These are phyloP conservation scores for Sminthurinus signatus DNA, from an alignment of 1,140 invertebrate genomes.

Conservation along the genomic window DNA sequence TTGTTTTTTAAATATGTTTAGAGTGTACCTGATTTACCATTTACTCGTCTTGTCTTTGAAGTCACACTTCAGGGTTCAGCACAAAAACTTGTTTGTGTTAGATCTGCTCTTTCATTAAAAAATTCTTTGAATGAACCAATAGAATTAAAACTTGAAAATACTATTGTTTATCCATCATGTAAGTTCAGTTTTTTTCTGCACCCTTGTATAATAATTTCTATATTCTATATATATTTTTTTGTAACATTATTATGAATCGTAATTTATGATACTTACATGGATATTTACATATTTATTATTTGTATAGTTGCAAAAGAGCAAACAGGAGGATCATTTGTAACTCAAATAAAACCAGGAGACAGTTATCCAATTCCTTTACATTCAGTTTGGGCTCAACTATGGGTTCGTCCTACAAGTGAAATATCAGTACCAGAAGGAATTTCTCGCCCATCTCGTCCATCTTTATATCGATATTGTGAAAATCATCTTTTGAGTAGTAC, in stretches of 20 bases:
- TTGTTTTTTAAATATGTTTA: no score
- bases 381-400: conserved; percentile 41
- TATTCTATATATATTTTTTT: no score
- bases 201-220: no score
- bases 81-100: conserved; percentile 88
- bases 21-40: conserved; percentile 45
- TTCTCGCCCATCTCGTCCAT: neutral
- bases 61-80: conserved; percentile 87
- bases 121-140: conserved; percentile 69
- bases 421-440: no score
- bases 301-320: conserved; percentile 40
- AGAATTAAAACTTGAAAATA: conserved; percentile 55
- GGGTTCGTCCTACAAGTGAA: conserved; percentile 31
- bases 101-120: conserved; percentile 74
- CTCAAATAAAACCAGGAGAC: conserved; percentile 25
- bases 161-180: conserved; percentile 39
- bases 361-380: conserved; percentile 40
- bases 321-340: conserved; percentile 28
- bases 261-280: no score
- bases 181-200: no score
- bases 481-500: conserved; percentile 19
- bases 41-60: conserved; percentile 73
- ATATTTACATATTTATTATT: conserved; percentile 12
- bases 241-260: no score
- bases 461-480: conserved; percentile 25